Conservation (phyloP, 2,888 invertebrate genomes). For the Andrena praecox region DNA sequence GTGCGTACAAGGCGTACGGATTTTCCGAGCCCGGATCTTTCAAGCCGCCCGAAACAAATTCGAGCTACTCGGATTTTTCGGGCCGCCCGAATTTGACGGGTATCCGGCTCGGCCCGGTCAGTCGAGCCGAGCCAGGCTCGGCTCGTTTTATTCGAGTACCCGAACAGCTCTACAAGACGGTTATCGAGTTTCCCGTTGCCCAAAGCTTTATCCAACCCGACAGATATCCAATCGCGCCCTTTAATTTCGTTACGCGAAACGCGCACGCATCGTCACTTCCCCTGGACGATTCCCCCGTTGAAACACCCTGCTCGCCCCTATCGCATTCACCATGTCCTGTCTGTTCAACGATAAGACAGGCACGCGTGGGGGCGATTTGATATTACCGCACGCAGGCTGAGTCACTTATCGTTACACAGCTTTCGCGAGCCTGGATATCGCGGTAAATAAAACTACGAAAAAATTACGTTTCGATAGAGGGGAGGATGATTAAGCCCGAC, state of each 20-base stretch:
- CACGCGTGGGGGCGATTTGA: neutral
- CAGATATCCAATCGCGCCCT: slow-evolving; percentile 29
- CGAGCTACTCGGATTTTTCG: too few species aligned
- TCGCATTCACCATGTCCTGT: slow-evolving; percentile 15
- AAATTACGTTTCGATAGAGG: too few species aligned
- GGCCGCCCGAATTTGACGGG: too few species aligned
- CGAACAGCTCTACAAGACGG: too few species aligned
- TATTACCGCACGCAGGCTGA: neutral
- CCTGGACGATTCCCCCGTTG: slow-evolving; percentile 27
- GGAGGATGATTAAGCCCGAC: neutral
- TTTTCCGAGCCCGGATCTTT: too few species aligned
- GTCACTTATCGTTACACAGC: neutral
- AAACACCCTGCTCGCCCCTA: slow-evolving; percentile 19
- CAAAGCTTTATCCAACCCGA: neutral
- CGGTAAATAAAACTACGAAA: too few species aligned
- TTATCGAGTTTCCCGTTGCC: slow-evolving; percentile 13
- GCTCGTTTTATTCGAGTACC: too few species aligned
- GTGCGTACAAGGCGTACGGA: too few species aligned
- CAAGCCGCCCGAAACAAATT: too few species aligned
- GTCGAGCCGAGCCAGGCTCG: too few species aligned
- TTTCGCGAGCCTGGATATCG: too few species aligned
- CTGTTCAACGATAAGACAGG: slow-evolving; percentile 21
- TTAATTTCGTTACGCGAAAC: slow-evolving; percentile 43
- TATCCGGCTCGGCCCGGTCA: too few species aligned
- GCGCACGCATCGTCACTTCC: slow-evolving; percentile 15